phyloP scores from a whole-genome alignment of 2,797 vertebrate genomes.

The Taenioides sp. region DNA sequence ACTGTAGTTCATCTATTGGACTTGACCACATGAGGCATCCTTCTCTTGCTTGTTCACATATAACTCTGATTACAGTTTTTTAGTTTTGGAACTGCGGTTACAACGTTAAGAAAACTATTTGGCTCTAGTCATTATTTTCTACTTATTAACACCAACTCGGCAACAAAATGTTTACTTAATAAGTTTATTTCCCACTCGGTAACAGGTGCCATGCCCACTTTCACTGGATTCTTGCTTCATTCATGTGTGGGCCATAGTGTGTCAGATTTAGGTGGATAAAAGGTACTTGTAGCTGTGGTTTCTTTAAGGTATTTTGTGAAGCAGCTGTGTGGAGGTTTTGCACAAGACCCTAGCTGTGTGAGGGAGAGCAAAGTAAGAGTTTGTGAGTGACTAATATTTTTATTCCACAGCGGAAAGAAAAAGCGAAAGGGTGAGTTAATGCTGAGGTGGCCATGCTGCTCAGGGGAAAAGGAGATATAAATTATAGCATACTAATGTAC shows the following conservation, averaged over 20 bases:
- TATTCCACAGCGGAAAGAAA: constrained; percentile 17
- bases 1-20: too few relatives aligned
- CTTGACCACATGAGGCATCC: background rate
- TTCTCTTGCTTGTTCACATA: background rate
- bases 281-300: constrained; percentile 25
- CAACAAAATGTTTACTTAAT: background rate
- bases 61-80: background rate
- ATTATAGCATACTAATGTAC: background rate
- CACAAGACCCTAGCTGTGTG: constrained; percentile 23
- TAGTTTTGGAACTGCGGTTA: background rate
- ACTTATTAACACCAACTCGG: background rate
- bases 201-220: background rate
- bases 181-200: background rate
- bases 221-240: constrained; percentile 41
- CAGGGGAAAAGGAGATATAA: constrained; percentile 3
- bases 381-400: constrained; percentile 4
- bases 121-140: background rate
- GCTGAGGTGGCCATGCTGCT: constrained; percentile 3
- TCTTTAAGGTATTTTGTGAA: constrained; percentile 21
- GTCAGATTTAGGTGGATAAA: constrained; percentile 29
- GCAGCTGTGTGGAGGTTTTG: constrained; percentile 17
- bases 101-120: background rate
- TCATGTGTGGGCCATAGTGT: constrained; percentile 32
- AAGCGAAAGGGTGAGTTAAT: constrained; percentile 18
- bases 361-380: background rate